Base-by-base conservation (phyloP, 2,888 invertebrate genomes). In the Resseliella maxima region DNA sequence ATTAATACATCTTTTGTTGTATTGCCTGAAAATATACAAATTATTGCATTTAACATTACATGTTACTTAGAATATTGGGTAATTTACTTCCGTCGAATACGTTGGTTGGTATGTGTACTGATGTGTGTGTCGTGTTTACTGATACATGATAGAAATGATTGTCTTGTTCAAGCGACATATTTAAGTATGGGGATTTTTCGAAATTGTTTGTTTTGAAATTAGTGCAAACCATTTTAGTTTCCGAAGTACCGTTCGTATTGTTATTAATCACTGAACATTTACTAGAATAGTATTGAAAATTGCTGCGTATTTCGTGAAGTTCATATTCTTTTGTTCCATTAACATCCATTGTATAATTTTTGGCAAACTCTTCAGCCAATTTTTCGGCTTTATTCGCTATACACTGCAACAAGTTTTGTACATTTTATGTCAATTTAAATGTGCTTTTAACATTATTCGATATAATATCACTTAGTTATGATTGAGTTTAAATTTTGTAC, bases 31-130 rank as follows among this genome's bases (percentile, higher is more conserved):
- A 81, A 59, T 64, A n/a, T 31, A 38, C 21, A 45, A 18, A 50
- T 87, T 21, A 85, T 85, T 27, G 10, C 10, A 50, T n/a, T 10
- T 6, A 36, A 3, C 36, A 27, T 41, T 41, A 85, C 36, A 83
- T 46, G 85, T 27, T 10, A 18, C 5, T 41, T 21, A 0, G 35
- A 18, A 41, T 86, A 35, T 86, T 86, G 27, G 54, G 38, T 85
- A 85, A 31, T 85, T 91, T 91, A 95, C 96, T 94, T 92, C 93
- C 92, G 90, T 97, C 97, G 92, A 94, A 98, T 87, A 99, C 95
- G 92, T 98, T 98, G 45, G 97, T 97, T 5, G 99, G 98, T 38
- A 98, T 96, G 90, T 99, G 98, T 86, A 98, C 96, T 87, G 98
- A 95, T 89, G 97, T 97, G 88, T 94, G 93, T 87, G 92, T 93